Evolutionary conservation across 2,888 invertebrate genomes (phyloP).

Genomic region (Euproctis similis): DNA sequence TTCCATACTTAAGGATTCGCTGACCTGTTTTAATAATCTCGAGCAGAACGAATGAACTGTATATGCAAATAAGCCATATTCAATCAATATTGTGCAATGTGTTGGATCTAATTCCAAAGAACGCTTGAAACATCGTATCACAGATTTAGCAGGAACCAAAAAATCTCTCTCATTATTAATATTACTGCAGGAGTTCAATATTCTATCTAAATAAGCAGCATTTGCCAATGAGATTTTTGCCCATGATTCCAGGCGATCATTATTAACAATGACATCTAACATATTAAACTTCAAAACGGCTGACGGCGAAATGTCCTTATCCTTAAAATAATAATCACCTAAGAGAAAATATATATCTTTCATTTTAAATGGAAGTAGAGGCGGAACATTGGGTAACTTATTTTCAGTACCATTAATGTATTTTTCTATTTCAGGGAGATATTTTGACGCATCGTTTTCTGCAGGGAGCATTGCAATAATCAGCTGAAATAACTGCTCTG

Average conservation of each 20-base stretch:
- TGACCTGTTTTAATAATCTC: constrained; percentile 87
- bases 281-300: constrained; percentile 85
- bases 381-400: constrained; percentile 71
- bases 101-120: constrained; percentile 85
- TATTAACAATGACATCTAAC: constrained; percentile 88
- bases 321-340: constrained; percentile 95
- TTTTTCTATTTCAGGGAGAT: constrained; percentile 77
- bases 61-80: constrained; percentile 93
- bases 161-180: constrained; percentile 77
- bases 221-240: constrained; percentile 90
- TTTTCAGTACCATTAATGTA: constrained; percentile 80
- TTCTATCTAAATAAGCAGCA: constrained; percentile 84
- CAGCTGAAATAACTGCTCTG: constrained; percentile 82
- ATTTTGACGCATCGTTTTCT: constrained; percentile 79
- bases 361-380: constrained; percentile 76
- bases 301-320: constrained; percentile 83
- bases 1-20: constrained; percentile 83
- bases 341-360: constrained; percentile 91
- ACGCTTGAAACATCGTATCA: constrained; percentile 87
- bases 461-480: constrained; percentile 81
- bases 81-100: constrained; percentile 88
- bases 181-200: constrained; percentile 84
- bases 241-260: constrained; percentile 92
- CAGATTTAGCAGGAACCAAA: constrained; percentile 81
- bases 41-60: constrained; percentile 93